Evolutionary conservation across 2,113 vertebrate genomes (phyloP).

Genomic region (Aldabrachelys gigantea): DNA sequence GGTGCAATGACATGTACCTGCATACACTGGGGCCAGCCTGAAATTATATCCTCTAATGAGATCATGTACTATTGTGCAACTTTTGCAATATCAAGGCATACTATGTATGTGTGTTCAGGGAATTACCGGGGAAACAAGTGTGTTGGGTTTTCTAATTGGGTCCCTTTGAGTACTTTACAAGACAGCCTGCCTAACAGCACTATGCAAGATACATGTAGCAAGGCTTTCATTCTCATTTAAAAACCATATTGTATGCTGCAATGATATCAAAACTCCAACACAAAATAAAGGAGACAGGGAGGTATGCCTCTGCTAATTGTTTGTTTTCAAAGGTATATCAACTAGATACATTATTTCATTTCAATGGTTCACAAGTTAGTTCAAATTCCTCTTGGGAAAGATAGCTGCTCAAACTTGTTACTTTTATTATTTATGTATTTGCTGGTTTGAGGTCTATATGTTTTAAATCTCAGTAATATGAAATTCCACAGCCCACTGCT

Average conservation of each 20-base stretch:
- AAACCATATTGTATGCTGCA: not conserved
- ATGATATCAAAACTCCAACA: not conserved
- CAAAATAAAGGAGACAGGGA: not conserved
- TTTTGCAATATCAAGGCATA: slow-evolving; percentile 26
- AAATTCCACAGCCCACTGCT: not conserved
- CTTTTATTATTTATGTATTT: slow-evolving; percentile 31
- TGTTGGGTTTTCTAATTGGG: slow-evolving; percentile 2
- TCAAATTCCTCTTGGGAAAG: slow-evolving; percentile 52
- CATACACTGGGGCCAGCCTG: slow-evolving; percentile 49
- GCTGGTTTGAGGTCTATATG: not conserved
- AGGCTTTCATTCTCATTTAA: slow-evolving; percentile 18
- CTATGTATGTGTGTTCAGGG: slow-evolving; percentile 14
- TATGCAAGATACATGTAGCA: not conserved
- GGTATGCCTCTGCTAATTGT: not conserved
- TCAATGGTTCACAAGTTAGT: slow-evolving; percentile 25
- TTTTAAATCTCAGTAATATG: slow-evolving; percentile 5
- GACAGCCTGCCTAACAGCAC: slow-evolving; percentile 30
- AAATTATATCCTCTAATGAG: slow-evolving; percentile 21
- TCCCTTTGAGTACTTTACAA: slow-evolving; percentile 25
- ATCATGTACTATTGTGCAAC: slow-evolving; percentile 38
- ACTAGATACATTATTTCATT: slow-evolving; percentile 25
- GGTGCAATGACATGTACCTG: slow-evolving; percentile 44
- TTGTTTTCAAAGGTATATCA: not conserved
- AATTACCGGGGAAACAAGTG: slow-evolving; percentile 9
- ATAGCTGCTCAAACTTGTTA: not conserved